Evolutionary conservation across 2,888 invertebrate species (phyloP), one percentile per base, ranked within the genome.

Genomic region (Eupeodes latifasciatus): DNA sequence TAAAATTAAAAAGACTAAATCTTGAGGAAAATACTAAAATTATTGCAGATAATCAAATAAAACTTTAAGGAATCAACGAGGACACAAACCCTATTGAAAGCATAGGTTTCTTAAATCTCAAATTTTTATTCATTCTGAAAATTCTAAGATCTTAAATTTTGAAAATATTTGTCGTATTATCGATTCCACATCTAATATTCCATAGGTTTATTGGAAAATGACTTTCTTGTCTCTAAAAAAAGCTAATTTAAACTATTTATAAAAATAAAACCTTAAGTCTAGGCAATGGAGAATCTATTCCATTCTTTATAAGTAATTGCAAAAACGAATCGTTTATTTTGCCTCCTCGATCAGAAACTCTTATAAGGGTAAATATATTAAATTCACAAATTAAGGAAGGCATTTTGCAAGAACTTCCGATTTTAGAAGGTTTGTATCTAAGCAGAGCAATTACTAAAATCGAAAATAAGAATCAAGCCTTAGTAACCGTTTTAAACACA

Each of bases 221-320:
- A 47, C 47, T 47, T 47, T 47, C 47, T 47, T 47, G 47, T 49
- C 14, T 49, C 49, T 49, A 49, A 49, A 49, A 49, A 49, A 49
- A 19, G 49, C 49, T 14, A 49, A 49, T 49, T 1, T 49, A 2
- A 49, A 49, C 11, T 49, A 49, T 14, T n/a, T n/a, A 19, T 19
- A 49, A 49, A 36, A 49, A 49, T 14, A 49, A 49, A 49, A 49
- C 14, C 12, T 49, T 49, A 12, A 64, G 62, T 64, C 40, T 64
- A 64, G 16, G 44, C 16, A 64, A 44, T 44, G 14, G 44, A 64
- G 62, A 64, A 44, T 16, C 19, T 64, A n/a, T 64, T 64, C 62
- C 62, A 62, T 36, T 36, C 36, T 36, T 62, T 16, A 36, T 62
- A 49, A 14, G 5, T 2, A 14, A 49, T 49, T 14, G 5, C 14